Conservation (phyloP, 2,797 vertebrate species). For the Ciconia nigra region DNA sequence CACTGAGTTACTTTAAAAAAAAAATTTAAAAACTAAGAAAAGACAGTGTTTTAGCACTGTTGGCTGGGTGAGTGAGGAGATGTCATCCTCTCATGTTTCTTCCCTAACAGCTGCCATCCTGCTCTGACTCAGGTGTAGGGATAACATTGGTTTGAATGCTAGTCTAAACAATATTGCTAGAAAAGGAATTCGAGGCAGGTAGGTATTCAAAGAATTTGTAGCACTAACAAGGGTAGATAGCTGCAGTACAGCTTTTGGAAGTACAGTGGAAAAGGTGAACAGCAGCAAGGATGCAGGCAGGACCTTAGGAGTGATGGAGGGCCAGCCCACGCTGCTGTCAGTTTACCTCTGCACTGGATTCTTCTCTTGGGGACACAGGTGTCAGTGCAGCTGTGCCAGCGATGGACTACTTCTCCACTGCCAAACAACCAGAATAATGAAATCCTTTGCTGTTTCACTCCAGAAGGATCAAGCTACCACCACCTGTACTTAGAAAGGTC, state of each 20-base stretch:
- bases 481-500: background rate
- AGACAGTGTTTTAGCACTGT: background rate
- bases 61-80: fast-evolving
- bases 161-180: background rate
- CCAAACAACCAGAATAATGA: background rate
- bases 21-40: background rate
- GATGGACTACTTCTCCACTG: background rate
- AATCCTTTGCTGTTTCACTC: background rate
- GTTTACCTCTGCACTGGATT: background rate
- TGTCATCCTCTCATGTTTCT: background rate
- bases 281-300: background rate
- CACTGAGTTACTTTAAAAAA: background rate
- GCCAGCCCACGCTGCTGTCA: background rate
- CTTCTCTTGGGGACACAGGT: background rate
- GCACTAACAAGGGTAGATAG: background rate
- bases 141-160: background rate
- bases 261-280: background rate
- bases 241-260: background rate
- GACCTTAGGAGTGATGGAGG: background rate
- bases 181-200: background rate
- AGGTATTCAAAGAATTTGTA: background rate
- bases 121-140: background rate
- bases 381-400: background rate
- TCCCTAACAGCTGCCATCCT: background rate
- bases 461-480: background rate